Evolutionary conservation across 2,888 invertebrate species (phyloP), one percentile per base, ranked within the genome.

Genomic region (Meandrusa payeni): DNA sequence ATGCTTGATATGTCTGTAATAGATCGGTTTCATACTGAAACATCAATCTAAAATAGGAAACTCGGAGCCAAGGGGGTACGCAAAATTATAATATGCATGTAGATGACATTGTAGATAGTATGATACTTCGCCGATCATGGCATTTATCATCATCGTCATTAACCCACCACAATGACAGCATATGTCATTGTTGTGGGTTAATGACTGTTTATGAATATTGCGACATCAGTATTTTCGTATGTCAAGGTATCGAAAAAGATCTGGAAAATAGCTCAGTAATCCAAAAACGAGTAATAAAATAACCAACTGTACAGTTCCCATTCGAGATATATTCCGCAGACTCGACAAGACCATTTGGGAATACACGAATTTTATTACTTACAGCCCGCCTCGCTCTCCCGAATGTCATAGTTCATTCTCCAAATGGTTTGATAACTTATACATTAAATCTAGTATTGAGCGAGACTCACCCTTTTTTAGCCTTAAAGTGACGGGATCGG

Each of bases 401-500:
- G 31, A 46, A 55, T 51, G 48, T 51, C 69, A 67, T 57, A 69
- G 64, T 62, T 66, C 63, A 64, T 47, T 56, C 52, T 19, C 41
- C 29, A 19, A 41, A 39, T 19, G 15, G 20, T 4, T 9, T 37
- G 32, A 44, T 44, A 51, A 45, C 19, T 27, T 27, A 27, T 27
- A 44, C 27, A 45, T 40, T 34, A 40, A 36, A 45, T 13, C 13
- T 15, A 32, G 27, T 32, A 32, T 11, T 22, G 32, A 32, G 20
- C 33, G 44, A 41, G 53, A 85, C 91, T 93, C 90, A 95, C 96
- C 96, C 92, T 95, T 92, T 90, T 93, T 95, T 80, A 97, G 91
- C 90, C 95, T 95, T 85, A 97, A 89, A 75, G 94, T 95, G 73
- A 97, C 95, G 69, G 95, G 93, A 90, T 96, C 95, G 87, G 94